Percentiles rank a stretch among this genome's conserved stretches.
These are phyloP conservation scores for Dendroctonus ponderosae DNA, from an alignment of 1,140 invertebrate species.

Conservation along the genomic window DNA sequence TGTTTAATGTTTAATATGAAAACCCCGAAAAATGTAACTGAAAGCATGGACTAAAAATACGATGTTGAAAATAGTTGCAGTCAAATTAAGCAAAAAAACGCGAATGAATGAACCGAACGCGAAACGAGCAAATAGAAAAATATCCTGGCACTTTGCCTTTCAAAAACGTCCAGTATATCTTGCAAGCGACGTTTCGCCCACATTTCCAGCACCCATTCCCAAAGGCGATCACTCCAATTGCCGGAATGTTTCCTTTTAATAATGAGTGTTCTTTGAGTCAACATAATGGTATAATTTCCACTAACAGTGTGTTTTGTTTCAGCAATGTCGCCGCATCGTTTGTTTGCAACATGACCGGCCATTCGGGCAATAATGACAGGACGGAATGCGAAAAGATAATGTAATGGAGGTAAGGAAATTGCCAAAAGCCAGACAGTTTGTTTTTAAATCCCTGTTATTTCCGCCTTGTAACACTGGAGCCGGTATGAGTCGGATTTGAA, in stretches of 20 bases:
- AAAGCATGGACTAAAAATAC: no score
- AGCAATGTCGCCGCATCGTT: constrained; percentile 32
- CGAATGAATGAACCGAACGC: no score
- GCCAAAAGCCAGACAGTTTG: constrained; percentile 14
- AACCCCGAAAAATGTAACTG: no score
- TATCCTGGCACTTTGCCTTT: not conserved
- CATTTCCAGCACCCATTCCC: no score
- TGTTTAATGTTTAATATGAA: no score
- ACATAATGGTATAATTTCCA: constrained; percentile 3
- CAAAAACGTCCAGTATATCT: not conserved
- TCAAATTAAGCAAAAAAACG: no score
- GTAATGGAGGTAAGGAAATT: constrained; percentile 48
- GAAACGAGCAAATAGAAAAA: not conserved
- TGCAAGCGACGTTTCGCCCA: no score
- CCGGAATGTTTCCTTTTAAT: not conserved
- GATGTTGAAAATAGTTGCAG: no score
- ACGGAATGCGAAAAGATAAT: constrained; percentile 48
- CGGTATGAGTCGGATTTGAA: constrained; percentile 9
- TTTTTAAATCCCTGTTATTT: constrained; percentile 34
- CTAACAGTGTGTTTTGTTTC: constrained; percentile 33
- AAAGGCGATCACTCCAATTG: no score
- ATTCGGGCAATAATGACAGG: constrained; percentile 42
- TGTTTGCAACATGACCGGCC: constrained; percentile 38
- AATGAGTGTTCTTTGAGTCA: not conserved
- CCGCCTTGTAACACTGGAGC: constrained; percentile 3